Conservation (phyloP, 2,113 vertebrate genomes). For the Lophotis ruficrista region DNA sequence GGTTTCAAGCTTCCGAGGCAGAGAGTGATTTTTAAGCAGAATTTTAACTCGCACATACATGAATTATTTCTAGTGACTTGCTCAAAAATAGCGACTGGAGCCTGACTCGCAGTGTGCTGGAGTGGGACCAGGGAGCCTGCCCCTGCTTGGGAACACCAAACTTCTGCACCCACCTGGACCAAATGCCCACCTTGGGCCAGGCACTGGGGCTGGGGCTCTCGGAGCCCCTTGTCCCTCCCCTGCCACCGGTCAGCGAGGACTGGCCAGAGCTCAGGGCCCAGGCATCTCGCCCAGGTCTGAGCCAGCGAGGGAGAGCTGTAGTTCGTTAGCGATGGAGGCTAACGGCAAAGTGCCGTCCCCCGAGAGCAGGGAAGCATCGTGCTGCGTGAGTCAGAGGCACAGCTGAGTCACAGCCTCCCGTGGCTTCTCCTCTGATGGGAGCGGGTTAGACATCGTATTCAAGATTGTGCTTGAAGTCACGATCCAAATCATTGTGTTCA, state of each 20-base stretch:
- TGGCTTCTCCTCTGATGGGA: background rate
- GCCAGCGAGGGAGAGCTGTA: accelerated
- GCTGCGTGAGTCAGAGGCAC: background rate
- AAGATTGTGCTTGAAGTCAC: background rate
- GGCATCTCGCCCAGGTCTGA: accelerated
- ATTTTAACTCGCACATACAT: constrained; percentile 12
- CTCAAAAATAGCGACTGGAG: constrained; percentile 29
- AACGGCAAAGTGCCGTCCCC: background rate
- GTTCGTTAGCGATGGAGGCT: background rate
- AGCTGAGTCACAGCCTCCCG: background rate
- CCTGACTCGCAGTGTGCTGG: background rate
- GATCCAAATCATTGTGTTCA: background rate
- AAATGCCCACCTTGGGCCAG: accelerated
- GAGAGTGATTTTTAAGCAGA: constrained; percentile 2
- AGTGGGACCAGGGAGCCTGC: background rate
- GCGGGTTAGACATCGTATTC: accelerated
- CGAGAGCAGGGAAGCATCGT: background rate
- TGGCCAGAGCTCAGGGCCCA: background rate
- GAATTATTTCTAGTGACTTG: constrained; percentile 45
- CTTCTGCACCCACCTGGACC: background rate
- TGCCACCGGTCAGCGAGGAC: accelerated
- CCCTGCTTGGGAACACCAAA: background rate
- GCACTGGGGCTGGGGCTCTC: background rate
- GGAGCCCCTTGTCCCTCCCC: background rate
- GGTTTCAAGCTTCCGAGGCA: constrained; percentile 8